Evolutionary conservation across 1,140 invertebrate species (phyloP).

Genomic region (Vanessa tameamea): DNA sequence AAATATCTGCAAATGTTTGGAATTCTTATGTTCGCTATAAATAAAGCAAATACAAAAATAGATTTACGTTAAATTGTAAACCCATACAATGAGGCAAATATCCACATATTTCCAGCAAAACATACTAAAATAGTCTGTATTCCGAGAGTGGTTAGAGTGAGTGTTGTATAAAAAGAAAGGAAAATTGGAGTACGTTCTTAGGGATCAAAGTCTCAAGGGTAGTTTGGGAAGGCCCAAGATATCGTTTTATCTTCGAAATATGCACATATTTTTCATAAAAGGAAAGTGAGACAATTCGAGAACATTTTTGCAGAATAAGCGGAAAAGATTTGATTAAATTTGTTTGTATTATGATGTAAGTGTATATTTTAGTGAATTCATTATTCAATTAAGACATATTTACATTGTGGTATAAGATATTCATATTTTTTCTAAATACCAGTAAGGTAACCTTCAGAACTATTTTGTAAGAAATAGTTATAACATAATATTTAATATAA

Average conservation of each 20-base stretch:
- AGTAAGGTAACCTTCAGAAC: too few relatives aligned
- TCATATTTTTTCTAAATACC: too few relatives aligned
- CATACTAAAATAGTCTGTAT: background rate
- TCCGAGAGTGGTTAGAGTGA: background rate
- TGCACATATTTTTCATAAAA: constrained; percentile 23
- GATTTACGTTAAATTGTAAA: background rate
- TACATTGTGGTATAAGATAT: background rate
- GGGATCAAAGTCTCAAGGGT: background rate
- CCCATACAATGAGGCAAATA: background rate
- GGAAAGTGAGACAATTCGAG: constrained; percentile 1
- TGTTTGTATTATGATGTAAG: background rate
- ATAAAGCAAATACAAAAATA: background rate
- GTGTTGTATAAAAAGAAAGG: background rate
- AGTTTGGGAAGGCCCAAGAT: constrained; percentile 10
- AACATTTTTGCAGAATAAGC: constrained; percentile 12
- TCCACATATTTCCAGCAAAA: background rate
- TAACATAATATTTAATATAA: too few relatives aligned
- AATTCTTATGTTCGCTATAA: background rate
- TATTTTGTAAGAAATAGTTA: too few relatives aligned
- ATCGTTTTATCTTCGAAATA: constrained; percentile 19
- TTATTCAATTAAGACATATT: background rate
- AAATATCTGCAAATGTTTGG: background rate
- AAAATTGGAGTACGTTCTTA: background rate
- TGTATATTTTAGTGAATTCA: background rate
- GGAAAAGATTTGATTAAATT: background rate